phyloP scores from a whole-genome alignment of 2,888 invertebrate species.

The Ferdinandea cuprea region DNA sequence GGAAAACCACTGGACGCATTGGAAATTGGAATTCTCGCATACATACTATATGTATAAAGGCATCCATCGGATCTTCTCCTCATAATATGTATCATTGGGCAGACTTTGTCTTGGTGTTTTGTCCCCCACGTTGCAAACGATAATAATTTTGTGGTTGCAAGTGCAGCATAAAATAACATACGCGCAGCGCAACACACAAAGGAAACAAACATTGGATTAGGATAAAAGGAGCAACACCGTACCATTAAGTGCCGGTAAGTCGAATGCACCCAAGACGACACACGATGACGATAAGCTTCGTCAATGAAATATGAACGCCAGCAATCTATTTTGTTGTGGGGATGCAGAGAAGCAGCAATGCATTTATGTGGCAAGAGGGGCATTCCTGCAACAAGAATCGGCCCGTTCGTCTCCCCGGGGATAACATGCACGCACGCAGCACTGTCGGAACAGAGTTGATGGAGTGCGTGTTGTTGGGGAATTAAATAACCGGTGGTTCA shows the following conservation, averaged over 20 bases:
- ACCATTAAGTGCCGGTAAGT: conserved; percentile 11
- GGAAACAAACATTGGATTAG: not conserved
- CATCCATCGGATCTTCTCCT: conserved; percentile 8
- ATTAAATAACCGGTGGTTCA: conserved; percentile 10
- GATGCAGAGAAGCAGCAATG: not conserved
- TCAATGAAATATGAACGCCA: conserved; percentile 32
- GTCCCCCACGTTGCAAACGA: not conserved
- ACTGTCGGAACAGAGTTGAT: not conserved
- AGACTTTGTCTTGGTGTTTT: conserved; percentile 17
- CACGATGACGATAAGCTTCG: conserved; percentile 18
- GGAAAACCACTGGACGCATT: conserved; percentile 20
- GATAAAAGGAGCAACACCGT: conserved; percentile 22
- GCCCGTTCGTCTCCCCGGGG: conserved; percentile 6
- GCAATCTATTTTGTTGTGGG: conserved; percentile 34
- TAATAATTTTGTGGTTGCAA: conserved; percentile 34
- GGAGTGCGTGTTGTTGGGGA: conserved; percentile 14
- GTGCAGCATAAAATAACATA: conserved; percentile 1
- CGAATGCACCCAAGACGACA: conserved; percentile 8
- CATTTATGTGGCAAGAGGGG: conserved; percentile 5
- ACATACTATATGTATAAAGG: not conserved
- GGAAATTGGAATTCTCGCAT: conserved; percentile 5
- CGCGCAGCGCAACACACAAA: not conserved
- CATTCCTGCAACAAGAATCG: conserved; percentile 6
- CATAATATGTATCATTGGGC: not conserved
- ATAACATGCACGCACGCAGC: conserved; percentile 6